Conservation (phyloP, 2,113 vertebrate species). For the human region GRCh38 chr22:28480501-28481000, state of each 20-base stretch:
- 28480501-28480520: constrained; percentile 66
- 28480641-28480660: constrained; percentile 9
- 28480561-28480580: constrained; percentile 67
- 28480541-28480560: constrained; percentile 51
- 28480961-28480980: not conserved
- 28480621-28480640: constrained; percentile 30
- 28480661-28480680: not conserved
- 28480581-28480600: constrained; percentile 52
- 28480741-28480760: not conserved
- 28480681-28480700: not conserved
- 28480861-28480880: constrained; percentile 32
- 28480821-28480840: not conserved
- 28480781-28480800: no score
- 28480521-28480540: constrained; percentile 74
- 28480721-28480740: constrained; percentile 2
- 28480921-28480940: not conserved
- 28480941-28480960: not conserved
- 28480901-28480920: not conserved
- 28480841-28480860: constrained; percentile 28
- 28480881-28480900: not conserved
- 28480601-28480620: constrained; percentile 61
- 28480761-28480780: not conserved
- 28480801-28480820: not conserved
- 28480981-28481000: not conserved
- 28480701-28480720: constrained; percentile 25